These are phyloP conservation scores for Puntigrus tetrazona DNA, from an alignment of 2,113 vertebrate genomes.

Conservation along the genomic window DNA sequence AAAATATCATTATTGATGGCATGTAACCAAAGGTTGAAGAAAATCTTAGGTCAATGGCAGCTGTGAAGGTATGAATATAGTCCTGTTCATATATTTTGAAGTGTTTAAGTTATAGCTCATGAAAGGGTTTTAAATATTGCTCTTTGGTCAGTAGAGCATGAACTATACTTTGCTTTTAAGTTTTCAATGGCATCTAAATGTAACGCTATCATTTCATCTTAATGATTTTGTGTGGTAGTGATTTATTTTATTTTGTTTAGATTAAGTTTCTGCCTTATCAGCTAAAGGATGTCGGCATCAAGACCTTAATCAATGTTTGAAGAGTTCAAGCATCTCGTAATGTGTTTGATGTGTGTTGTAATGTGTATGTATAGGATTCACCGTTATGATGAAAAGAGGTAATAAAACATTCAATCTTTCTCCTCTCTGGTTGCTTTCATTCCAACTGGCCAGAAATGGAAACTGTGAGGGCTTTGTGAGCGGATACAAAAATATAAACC, in stretches of 20 bases:
- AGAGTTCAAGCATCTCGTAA: background rate
- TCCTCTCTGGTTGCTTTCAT: background rate
- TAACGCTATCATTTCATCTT: background rate
- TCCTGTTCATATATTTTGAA: background rate
- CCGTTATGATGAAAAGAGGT: background rate
- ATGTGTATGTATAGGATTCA: background rate
- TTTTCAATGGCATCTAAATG: background rate
- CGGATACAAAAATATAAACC: background rate
- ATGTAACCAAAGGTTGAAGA: constrained; percentile 56
- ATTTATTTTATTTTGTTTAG: background rate
- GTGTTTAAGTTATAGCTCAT: background rate
- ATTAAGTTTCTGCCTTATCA: background rate
- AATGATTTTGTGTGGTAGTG: background rate
- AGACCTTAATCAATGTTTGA: background rate
- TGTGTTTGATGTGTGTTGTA: background rate
- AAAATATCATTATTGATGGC: background rate
- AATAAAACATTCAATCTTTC: background rate
- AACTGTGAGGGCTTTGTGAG: background rate
- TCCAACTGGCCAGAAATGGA: background rate
- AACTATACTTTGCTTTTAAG: background rate
- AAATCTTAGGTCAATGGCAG: background rate
- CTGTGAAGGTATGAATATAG: background rate
- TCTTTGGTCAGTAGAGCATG: background rate
- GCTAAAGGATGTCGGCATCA: background rate
- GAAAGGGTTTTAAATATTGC: background rate